phyloP scores from a whole-genome alignment of 1,140 invertebrate genomes.

The Drosophila pseudoobscura region DNA sequence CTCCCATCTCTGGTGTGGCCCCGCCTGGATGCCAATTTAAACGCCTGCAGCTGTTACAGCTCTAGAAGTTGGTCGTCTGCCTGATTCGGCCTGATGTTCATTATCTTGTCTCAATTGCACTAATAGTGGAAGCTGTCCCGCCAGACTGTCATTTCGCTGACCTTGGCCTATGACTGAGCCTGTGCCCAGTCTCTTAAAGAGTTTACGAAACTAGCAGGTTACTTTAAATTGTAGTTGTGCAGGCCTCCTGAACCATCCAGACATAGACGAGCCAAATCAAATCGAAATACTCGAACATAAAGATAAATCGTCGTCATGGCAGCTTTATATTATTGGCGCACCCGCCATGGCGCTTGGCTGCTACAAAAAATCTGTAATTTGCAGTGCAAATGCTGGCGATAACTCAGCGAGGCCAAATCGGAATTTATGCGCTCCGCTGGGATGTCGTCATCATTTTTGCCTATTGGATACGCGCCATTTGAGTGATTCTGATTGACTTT shows the following conservation, averaged over 20 bases:
- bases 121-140: slow-evolving; percentile 48
- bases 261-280: slow-evolving; percentile 65
- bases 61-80: slow-evolving; percentile 58
- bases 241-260: slow-evolving; percentile 8
- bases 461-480: slow-evolving; percentile 52
- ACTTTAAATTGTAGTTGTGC: slow-evolving; percentile 18
- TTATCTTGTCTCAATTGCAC: slow-evolving; percentile 72
- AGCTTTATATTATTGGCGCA: slow-evolving; percentile 44
- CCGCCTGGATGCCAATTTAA: slow-evolving; percentile 51
- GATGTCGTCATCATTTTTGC: slow-evolving; percentile 61
- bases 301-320: slow-evolving; percentile 60
- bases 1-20: slow-evolving; percentile 22
- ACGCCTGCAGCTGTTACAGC: slow-evolving; percentile 74
- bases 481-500: slow-evolving; percentile 73
- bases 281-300: slow-evolving; percentile 39
- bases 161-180: slow-evolving; percentile 41
- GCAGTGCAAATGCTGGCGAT: slow-evolving; percentile 54
- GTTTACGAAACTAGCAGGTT: slow-evolving; percentile 18
- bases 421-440: slow-evolving; percentile 64
- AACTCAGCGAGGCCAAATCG: slow-evolving; percentile 46
- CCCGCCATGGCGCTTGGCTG: slow-evolving; percentile 11
- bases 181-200: slow-evolving; percentile 12
- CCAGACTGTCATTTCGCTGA: slow-evolving; percentile 57
- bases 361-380: slow-evolving; percentile 74
- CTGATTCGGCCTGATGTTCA: slow-evolving; percentile 50